Conservation (phyloP, 2,888 invertebrate species). For the Apamea anceps region DNA sequence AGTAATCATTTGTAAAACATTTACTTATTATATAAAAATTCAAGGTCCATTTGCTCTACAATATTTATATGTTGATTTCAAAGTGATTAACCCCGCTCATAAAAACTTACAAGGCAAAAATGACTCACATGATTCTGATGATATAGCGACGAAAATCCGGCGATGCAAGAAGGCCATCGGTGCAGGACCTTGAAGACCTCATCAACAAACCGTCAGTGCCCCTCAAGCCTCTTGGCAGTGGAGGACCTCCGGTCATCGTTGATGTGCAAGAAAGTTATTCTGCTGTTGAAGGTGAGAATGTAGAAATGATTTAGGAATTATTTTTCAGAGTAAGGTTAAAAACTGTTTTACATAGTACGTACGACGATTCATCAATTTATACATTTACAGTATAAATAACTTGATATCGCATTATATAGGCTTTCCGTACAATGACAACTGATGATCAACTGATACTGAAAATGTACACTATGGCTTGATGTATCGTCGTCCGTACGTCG, state of each 20-base stretch:
- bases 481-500: not conserved
- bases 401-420: not conserved
- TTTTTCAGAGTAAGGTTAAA: not conserved
- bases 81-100: constrained; percentile 77
- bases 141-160: constrained; percentile 95
- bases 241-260: constrained; percentile 96
- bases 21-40: not conserved
- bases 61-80: constrained; percentile 67
- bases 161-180: constrained; percentile 96
- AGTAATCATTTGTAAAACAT: not conserved
- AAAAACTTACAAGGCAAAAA: constrained; percentile 17
- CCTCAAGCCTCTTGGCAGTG: constrained; percentile 94
- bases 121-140: constrained; percentile 71
- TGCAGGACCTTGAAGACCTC: constrained; percentile 96
- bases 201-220: constrained; percentile 98
- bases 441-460: not conserved
- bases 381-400: not conserved
- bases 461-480: not conserved
- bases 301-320: not conserved
- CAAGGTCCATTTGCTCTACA: constrained; percentile 42
- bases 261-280: constrained; percentile 98
- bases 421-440: not conserved
- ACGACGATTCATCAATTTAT: not conserved
- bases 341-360: not conserved
- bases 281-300: constrained; percentile 96